Conservation (phyloP, 2,888 invertebrate genomes). For the Scaptodrosophila latifasciaeformis region DNA sequence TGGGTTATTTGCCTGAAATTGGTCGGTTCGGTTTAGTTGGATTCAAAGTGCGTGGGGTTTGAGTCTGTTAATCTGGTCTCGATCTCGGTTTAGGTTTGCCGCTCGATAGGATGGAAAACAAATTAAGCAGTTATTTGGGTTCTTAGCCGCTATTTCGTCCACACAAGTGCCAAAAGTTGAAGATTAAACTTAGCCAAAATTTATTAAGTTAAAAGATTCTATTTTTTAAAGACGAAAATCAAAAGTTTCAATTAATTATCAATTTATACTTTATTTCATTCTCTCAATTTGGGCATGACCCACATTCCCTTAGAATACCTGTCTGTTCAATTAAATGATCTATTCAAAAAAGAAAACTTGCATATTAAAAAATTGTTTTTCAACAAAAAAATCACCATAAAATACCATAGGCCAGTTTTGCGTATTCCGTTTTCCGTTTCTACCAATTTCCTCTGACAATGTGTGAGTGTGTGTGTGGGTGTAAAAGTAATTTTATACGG, state of each 20-base stretch:
- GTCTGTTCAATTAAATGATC: slow-evolving; percentile 13
- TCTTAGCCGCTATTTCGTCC: slow-evolving; percentile 24
- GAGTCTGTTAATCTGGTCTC: slow-evolving; percentile 2
- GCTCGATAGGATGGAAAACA: slow-evolving; percentile 43
- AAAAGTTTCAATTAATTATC: too few species aligned
- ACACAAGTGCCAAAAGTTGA: too few species aligned
- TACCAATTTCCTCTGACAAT: too few species aligned
- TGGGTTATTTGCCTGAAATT: too few species aligned
- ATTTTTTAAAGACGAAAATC: too few species aligned
- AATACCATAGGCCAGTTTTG: too few species aligned
- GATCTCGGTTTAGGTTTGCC: neutral
- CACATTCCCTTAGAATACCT: too few species aligned
- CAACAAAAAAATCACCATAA: neutral
- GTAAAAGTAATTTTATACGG: slow-evolving; percentile 31
- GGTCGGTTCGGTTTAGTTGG: too few species aligned
- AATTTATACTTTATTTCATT: too few species aligned
- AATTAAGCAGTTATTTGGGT: slow-evolving; percentile 64
- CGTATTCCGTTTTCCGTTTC: neutral
- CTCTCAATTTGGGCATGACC: neutral
- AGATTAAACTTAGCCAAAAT: too few species aligned
- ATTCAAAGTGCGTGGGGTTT: slow-evolving; percentile 15
- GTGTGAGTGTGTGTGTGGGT: slow-evolving; percentile 13
- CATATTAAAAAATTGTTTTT: slow-evolving; percentile 29
- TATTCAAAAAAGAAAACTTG: slow-evolving; percentile 2
- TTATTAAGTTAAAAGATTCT: too few species aligned